Conservation (phyloP, 2,888 invertebrate genomes). For the Epinotia ramella region DNA sequence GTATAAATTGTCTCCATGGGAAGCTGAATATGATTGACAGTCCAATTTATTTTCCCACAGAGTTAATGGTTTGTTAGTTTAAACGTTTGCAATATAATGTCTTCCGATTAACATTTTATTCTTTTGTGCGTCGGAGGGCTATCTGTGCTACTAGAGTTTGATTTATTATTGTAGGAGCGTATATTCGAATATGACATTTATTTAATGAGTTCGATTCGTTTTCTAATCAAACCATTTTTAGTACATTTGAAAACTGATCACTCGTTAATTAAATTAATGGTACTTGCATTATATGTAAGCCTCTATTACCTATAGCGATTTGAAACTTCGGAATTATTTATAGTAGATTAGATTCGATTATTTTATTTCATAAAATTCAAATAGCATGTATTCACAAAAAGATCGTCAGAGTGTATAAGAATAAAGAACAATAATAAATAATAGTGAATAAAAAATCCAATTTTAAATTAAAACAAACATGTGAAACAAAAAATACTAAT, state of each 20-base stretch:
- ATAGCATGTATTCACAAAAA: no score
- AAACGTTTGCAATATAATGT: not conserved
- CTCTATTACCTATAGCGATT: no score
- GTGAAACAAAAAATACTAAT: no score
- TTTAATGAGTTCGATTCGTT: not conserved
- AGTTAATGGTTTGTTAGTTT: not conserved
- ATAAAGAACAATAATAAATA: no score
- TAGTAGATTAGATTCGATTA: no score
- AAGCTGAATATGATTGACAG: slow-evolving; percentile 31
- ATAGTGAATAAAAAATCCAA: no score
- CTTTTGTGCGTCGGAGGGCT: not conserved
- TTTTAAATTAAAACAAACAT: no score
- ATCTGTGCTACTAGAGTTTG: not conserved
- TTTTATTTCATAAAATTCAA: no score
- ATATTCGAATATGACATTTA: not conserved
- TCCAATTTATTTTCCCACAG: slow-evolving; percentile 16
- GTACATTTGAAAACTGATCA: not conserved
- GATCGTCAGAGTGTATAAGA: no score
- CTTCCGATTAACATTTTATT: not conserved
- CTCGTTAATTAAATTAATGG: not conserved
- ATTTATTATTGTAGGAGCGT: slow-evolving; percentile 11
- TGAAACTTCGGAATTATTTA: no score
- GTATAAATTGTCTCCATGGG: not conserved
- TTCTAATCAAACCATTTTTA: not conserved
- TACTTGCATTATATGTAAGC: no score